These are phyloP conservation scores for Aphelenchoides fujianensis DNA, from an alignment of 1,140 invertebrate species.

Conservation along the genomic window DNA sequence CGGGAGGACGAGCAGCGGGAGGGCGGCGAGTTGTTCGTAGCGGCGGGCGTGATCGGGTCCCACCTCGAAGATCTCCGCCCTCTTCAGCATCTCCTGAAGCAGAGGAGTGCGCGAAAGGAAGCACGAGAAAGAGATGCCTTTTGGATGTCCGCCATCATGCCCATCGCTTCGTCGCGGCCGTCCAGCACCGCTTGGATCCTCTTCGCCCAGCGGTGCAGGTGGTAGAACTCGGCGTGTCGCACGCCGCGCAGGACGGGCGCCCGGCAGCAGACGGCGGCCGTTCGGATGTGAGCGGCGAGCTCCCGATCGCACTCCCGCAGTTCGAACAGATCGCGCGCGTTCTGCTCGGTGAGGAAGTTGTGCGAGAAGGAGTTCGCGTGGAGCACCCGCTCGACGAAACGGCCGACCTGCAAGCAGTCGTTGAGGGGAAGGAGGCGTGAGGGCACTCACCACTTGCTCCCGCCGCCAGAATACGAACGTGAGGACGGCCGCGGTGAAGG, in stretches of 20 bases:
- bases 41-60: not conserved
- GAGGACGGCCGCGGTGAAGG: not conserved
- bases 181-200: not conserved
- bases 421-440: not conserved
- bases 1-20: not conserved
- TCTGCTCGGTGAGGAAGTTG: slow-evolving; percentile 3
- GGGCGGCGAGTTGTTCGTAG: not conserved
- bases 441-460: not conserved
- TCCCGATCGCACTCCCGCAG: slow-evolving; percentile 16
- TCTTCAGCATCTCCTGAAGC: not conserved
- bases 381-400: not conserved
- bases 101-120: not conserved
- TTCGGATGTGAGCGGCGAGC: not conserved
- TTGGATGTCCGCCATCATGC: not conserved
- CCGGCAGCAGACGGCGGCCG: not conserved
- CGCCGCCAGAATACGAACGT: slow-evolving; percentile 8
- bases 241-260: not conserved
- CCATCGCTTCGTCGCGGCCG: not conserved
- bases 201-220: slow-evolving; percentile 8
- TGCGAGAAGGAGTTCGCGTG: not conserved
- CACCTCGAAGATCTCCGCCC: not conserved
- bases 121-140: not conserved
- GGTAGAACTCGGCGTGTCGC: slow-evolving; percentile 13
- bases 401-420: not conserved
- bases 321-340: slow-evolving; percentile 7